phyloP scores from a whole-genome alignment of 2,113 vertebrate genomes.

The Origma solitaria region DNA sequence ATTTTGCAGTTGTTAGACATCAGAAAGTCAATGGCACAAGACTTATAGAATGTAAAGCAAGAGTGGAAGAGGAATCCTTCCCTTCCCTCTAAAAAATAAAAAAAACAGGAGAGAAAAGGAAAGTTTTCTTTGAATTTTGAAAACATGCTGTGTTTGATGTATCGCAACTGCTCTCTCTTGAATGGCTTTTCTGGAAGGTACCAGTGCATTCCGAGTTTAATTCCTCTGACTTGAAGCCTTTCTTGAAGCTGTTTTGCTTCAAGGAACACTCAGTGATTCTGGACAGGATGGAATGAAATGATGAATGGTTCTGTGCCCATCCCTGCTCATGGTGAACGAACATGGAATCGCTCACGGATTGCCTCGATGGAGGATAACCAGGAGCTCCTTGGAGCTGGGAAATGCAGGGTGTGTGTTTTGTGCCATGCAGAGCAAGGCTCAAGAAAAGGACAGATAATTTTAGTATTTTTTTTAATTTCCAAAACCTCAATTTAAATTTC shows the following conservation, averaged over 20 bases:
- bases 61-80: neutral
- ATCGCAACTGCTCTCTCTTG: neutral
- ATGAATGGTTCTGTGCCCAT: constrained; percentile 36
- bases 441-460: neutral
- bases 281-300: constrained; percentile 6
- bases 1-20: neutral
- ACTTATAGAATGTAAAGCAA: neutral
- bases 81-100: neutral
- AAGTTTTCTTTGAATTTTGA: neutral
- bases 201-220: neutral
- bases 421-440: neutral
- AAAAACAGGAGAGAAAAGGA: neutral
- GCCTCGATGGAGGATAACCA: neutral
- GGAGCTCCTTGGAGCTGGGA: neutral
- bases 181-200: neutral
- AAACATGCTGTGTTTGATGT: neutral
- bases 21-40: neutral
- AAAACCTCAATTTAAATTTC: neutral
- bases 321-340: neutral
- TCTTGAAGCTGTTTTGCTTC: constrained; percentile 12
- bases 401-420: neutral
- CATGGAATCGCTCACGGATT: neutral
- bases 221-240: constrained; percentile 1
- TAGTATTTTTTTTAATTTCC: neutral
- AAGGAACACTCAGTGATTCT: neutral